Base-by-base conservation (phyloP, 1,140 invertebrate species). In the Rhizoglyphus robini region DNA sequence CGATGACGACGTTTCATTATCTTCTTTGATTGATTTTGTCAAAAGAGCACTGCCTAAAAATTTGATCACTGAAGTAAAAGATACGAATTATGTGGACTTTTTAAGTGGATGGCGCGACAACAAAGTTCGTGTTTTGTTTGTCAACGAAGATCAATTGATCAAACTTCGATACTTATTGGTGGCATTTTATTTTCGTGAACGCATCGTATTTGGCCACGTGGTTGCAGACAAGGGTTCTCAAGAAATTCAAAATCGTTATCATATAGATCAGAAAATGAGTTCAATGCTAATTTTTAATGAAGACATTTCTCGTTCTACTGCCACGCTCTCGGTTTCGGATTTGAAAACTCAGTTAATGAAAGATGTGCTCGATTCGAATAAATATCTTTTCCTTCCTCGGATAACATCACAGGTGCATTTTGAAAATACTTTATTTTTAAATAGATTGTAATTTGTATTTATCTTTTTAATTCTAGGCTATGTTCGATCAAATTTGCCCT, bases 261-360 rank as follows among this genome's bases (percentile, higher is more conserved):
- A 86, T 73, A 82, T 91, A 27, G 83, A 86, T 48, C 74, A 79
- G 15, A 84, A 85, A 70, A 81, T 87, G 74, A 90, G 96, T 72
- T 89, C 86, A 1, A 79, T 97, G 63, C 78, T 95, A 58, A 76
- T 96, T 51, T 91, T 96, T 73, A 93, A 96, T 76, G 93, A 96
- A 76, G 87, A 92, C 74, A 80, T 80, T 2, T 78, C 82, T 11
- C 80, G 83, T 61, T 88, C 92, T 1, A 85, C 87, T 61, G 91
- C 90, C 31, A 88, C 86, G 63, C 81, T 95, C 47, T 81, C 84
- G 65, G 91, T 92, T 84, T 79, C 84, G 36, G 88, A 92, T 74
- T 89, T 94, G 72, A 87, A 88, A 13, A 84, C 84, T 30, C 82
- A 86, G 64, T 90, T 88, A 0, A 81, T 96, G 75, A 85, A 87